A percentile compares a stretch with the other conserved stretches of the same genome.
Evolutionary conservation across 2,888 invertebrate species (phyloP).

Genomic region (Gymnosoma rotundatum): DNA sequence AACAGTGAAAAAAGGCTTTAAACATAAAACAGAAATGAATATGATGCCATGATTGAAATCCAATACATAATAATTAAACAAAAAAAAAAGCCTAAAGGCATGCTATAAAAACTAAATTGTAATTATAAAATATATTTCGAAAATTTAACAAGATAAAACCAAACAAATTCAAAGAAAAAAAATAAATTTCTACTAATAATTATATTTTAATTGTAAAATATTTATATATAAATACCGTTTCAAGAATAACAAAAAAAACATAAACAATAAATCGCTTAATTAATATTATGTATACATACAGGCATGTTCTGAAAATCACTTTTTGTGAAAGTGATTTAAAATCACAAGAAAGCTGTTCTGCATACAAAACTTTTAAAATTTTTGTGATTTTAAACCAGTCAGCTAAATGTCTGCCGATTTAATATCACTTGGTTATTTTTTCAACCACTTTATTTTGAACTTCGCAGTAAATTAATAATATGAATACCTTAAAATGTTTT

Average conservation of each 20-base stretch:
- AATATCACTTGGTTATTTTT: no score
- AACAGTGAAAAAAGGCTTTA: conserved; percentile 47
- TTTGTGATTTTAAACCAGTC: no score
- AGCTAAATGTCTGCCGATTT: no score
- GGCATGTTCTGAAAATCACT: no score
- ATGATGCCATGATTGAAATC: conserved; percentile 52
- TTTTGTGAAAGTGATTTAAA: no score
- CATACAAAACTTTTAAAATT: no score
- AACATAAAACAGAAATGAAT: conserved; percentile 21
- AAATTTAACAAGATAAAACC: neutral
- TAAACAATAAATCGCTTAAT: conserved; percentile 37
- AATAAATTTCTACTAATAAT: conserved; percentile 41
- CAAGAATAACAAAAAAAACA: no score
- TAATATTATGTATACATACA: conserved; percentile 45
- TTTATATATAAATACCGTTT: conserved; percentile 68
- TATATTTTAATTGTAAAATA: conserved; percentile 64
- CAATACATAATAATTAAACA: conserved; percentile 24
- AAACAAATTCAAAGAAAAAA: conserved; percentile 32
- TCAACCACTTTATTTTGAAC: no score
- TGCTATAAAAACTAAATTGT: conserved; percentile 42
- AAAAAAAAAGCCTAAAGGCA: conserved; percentile 57
- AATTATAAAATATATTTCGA: conserved; percentile 25
- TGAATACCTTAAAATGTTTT: no score
- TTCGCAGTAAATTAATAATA: no score
- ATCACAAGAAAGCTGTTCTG: no score